Conservation (phyloP, 2,888 invertebrate genomes). For the Macrosoma leucophasiata region DNA sequence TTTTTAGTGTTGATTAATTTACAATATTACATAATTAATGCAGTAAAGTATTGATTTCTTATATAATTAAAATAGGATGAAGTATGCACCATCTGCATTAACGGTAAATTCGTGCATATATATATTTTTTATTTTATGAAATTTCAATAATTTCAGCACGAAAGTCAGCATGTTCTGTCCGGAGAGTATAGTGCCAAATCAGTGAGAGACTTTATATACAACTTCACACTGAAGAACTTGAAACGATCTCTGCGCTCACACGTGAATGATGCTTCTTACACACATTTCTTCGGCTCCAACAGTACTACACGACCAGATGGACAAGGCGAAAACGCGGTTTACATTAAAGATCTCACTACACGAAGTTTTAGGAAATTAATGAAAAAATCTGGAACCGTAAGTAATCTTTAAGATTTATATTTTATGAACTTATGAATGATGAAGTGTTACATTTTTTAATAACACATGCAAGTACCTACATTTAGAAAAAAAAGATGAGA, state of each 20-base stretch:
- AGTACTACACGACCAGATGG: constrained; percentile 25
- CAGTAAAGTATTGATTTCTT: no score
- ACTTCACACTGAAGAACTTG: constrained; percentile 60
- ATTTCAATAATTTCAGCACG: constrained; percentile 72
- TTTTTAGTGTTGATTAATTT: no score
- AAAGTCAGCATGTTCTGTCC: constrained; percentile 79
- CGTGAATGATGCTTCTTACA: constrained; percentile 49
- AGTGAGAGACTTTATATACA: constrained; percentile 70
- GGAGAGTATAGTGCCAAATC: constrained; percentile 66
- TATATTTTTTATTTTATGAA: constrained; percentile 18
- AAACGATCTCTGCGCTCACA: constrained; percentile 57
- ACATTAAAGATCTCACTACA: constrained; percentile 80
- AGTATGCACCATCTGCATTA: no score
- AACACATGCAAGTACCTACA: no score
- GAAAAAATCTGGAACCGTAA: constrained; percentile 77
- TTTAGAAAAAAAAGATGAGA: no score
- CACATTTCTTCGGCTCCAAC: constrained; percentile 57
- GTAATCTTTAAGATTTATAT: no score
- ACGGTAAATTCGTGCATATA: no score
- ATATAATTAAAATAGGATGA: no score
- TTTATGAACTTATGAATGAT: no score
- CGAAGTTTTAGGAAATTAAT: constrained; percentile 78
- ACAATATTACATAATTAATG: no score
- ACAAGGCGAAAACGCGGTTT: constrained; percentile 44
- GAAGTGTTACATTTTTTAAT: no score